These are phyloP conservation scores for Zaprionus taronus DNA, from an alignment of 1,140 invertebrate species.

Conservation along the genomic window DNA sequence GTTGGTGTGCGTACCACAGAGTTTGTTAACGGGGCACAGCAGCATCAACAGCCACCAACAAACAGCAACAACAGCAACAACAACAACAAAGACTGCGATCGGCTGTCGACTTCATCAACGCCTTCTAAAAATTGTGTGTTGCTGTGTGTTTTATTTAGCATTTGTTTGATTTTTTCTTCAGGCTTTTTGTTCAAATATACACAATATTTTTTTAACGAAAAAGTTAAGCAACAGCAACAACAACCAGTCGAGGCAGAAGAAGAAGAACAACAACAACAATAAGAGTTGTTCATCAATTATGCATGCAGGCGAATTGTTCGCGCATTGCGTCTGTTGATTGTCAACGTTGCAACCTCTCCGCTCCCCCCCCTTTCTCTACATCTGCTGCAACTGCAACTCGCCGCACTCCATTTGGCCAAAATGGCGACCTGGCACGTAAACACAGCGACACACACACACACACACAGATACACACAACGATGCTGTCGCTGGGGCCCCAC, in stretches of 20 bases:
- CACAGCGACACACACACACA: constrained; percentile 4
- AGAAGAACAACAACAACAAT: neutral
- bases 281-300: constrained; percentile 58
- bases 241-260: neutral
- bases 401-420: constrained; percentile 57
- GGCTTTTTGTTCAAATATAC: constrained; percentile 42
- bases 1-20: constrained; percentile 33
- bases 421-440: constrained; percentile 47
- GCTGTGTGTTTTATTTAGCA: constrained; percentile 17
- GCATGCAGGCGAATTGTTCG: constrained; percentile 66
- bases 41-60: neutral
- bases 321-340: constrained; percentile 54
- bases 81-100: constrained; percentile 19
- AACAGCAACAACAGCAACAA: constrained; percentile 12
- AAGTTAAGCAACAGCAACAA: constrained; percentile 37
- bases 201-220: constrained; percentile 54
- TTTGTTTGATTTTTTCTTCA: constrained; percentile 43
- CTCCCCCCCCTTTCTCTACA: neutral
- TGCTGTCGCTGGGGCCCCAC: constrained; percentile 55
- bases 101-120: constrained; percentile 50
- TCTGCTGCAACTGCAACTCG: constrained; percentile 5
- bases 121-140: constrained; percentile 26
- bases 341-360: constrained; percentile 47
- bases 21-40: constrained; percentile 16
- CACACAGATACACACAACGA: neutral